Evolutionary conservation across 2,888 invertebrate species (phyloP).

Genomic region (Apocheima hispidaria): DNA sequence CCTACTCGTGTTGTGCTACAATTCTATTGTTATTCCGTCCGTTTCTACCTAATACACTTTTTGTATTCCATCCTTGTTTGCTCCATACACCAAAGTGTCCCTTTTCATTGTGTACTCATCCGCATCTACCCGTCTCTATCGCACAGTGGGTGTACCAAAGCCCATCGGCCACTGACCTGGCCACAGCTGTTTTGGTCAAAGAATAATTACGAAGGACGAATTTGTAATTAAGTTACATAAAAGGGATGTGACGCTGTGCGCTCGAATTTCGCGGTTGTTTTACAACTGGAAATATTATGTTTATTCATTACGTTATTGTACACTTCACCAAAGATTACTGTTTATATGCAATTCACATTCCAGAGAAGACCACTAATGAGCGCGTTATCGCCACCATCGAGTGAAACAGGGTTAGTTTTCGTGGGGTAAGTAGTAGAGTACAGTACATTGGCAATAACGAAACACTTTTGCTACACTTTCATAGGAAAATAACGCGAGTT

Average conservation of each 20-base stretch:
- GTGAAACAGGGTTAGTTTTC: too few species aligned
- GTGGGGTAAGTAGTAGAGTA: too few species aligned
- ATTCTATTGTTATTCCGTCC: constrained; percentile 57
- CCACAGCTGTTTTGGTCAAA: constrained; percentile 69
- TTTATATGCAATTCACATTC: too few species aligned
- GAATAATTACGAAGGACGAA: constrained; percentile 52
- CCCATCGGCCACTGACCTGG: constrained; percentile 68
- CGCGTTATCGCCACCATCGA: too few species aligned
- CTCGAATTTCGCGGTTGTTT: neutral
- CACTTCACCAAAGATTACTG: too few species aligned
- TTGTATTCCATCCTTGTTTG: constrained; percentile 60
- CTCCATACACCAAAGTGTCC: constrained; percentile 51
- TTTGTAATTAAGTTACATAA: constrained; percentile 46
- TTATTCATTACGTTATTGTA: neutral
- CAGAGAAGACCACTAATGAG: too few species aligned
- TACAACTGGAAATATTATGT: neutral
- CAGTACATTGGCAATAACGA: too few species aligned
- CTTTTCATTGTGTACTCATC: constrained; percentile 39
- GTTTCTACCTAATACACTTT: constrained; percentile 47
- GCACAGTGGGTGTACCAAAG: constrained; percentile 62
- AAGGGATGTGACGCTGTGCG: constrained; percentile 29
- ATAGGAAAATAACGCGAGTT: too few species aligned
- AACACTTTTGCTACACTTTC: too few species aligned
- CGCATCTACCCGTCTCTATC: constrained; percentile 50
- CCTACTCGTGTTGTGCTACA: constrained; percentile 15